phyloP scores from a whole-genome alignment of 2,797 vertebrate species.

The Mormyrus hasselquistii region DNA sequence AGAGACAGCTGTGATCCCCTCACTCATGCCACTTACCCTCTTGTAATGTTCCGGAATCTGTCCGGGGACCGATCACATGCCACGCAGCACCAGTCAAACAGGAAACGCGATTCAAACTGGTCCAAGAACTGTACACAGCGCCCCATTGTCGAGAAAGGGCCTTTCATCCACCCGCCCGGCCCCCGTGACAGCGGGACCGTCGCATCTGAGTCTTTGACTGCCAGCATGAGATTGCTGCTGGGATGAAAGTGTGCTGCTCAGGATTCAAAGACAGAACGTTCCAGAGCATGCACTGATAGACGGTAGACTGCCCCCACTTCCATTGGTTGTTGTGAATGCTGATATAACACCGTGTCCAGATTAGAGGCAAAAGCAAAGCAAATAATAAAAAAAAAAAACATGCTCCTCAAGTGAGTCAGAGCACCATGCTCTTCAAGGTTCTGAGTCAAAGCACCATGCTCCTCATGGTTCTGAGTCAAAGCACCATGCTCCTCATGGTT shows the following conservation, averaged over 20 bases:
- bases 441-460: background rate
- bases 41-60: constrained; percentile 10
- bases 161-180: background rate
- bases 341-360: background rate
- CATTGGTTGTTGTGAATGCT: background rate
- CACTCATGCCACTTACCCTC: background rate
- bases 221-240: constrained; percentile 22
- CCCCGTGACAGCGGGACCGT: background rate
- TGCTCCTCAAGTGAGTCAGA: background rate
- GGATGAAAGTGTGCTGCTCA: constrained; percentile 15
- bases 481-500: too few relatives aligned
- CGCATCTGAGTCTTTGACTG: background rate
- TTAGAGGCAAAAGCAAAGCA: background rate
- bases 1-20: background rate
- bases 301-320: background rate
- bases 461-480: background rate
- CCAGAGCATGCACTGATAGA: background rate
- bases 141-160: constrained; percentile 41
- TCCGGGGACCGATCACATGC: constrained; percentile 14
- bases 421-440: background rate
- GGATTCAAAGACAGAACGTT: constrained; percentile 26
- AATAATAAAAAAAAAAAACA: background rate
- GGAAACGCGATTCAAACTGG: constrained; percentile 30
- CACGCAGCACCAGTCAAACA: constrained; percentile 36
- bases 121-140: constrained; percentile 45